These are phyloP conservation scores for Salarias fasciatus DNA, from an alignment of 2,797 vertebrate genomes.

Conservation along the genomic window DNA sequence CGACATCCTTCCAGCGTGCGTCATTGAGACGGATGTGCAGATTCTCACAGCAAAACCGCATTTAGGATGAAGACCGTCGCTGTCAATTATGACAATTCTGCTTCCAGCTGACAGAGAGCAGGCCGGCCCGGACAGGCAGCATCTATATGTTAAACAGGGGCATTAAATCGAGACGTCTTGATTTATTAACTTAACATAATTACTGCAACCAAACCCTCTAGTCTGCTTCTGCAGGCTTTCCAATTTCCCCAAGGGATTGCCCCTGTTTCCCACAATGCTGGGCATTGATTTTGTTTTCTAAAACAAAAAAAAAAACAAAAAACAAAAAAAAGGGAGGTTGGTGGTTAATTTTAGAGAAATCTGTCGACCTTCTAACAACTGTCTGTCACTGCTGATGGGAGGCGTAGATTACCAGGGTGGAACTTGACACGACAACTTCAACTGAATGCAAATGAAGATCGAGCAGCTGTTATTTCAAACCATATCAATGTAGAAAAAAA, in stretches of 20 bases:
- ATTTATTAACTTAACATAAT: conserved; percentile 71
- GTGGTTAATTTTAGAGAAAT: conserved; percentile 34
- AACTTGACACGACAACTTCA: conserved; percentile 31
- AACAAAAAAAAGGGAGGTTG: conserved; percentile 25
- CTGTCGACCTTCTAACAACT: conserved; percentile 16
- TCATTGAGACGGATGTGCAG: conserved; percentile 33
- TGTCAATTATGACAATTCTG: conserved; percentile 20
- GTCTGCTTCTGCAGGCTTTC: conserved; percentile 49
- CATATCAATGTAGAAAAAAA: background rate
- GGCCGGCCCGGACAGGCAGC: background rate
- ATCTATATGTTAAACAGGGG: conserved; percentile 36
- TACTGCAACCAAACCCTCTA: conserved; percentile 59
- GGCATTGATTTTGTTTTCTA: conserved; percentile 53
- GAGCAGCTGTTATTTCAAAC: conserved; percentile 17
- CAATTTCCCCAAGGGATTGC: conserved; percentile 66
- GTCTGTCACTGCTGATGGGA: conserved; percentile 53
- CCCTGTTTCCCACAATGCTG: conserved; percentile 44
- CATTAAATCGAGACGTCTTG: conserved; percentile 42
- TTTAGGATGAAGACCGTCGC: conserved; percentile 18
- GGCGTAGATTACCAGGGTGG: conserved; percentile 28
- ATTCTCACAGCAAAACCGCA: conserved; percentile 18
- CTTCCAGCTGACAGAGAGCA: background rate
- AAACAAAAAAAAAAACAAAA: no score
- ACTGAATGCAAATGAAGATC: conserved; percentile 1
- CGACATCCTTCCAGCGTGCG: background rate